Evolutionary conservation across 1,140 invertebrate genomes (phyloP).

Genomic region (Hylaeus volcanicus): DNA sequence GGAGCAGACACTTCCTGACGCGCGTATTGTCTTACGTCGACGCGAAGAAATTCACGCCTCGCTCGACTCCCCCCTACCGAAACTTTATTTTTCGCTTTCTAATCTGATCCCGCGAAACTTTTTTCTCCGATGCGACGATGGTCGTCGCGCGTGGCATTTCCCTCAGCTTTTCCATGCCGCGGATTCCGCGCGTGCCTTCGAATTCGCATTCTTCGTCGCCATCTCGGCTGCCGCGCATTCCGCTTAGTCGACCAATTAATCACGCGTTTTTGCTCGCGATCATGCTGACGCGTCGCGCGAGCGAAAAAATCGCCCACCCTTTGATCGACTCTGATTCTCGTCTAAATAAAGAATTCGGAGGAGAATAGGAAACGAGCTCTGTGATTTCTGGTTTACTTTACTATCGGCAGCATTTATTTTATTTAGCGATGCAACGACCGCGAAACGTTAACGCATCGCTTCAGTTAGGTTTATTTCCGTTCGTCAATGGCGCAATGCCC

Average conservation of each 20-base stretch:
- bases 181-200: slow-evolving; percentile 50
- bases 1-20: slow-evolving; percentile 28
- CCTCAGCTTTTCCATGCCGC: neutral
- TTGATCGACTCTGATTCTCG: neutral
- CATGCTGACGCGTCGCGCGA: slow-evolving; percentile 29
- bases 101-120: slow-evolving; percentile 39
- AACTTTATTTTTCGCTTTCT: slow-evolving; percentile 11
- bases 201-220: slow-evolving; percentile 55
- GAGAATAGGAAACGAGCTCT: no score
- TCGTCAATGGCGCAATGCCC: neutral
- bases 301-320: slow-evolving; percentile 34
- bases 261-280: slow-evolving; percentile 26
- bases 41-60: neutral
- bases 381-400: no score
- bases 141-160: slow-evolving; percentile 18
- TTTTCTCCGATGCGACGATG: neutral
- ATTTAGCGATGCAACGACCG: no score
- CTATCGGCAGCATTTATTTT: no score
- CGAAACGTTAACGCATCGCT: neutral
- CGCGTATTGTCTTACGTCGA: slow-evolving; percentile 44
- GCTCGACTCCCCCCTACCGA: neutral
- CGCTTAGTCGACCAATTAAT: slow-evolving; percentile 58
- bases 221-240: slow-evolving; percentile 51
- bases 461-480: neutral
- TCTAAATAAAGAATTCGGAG: no score